Evolutionary conservation across 2,113 vertebrate species (phyloP).

Genomic region (Chauna torquata): DNA sequence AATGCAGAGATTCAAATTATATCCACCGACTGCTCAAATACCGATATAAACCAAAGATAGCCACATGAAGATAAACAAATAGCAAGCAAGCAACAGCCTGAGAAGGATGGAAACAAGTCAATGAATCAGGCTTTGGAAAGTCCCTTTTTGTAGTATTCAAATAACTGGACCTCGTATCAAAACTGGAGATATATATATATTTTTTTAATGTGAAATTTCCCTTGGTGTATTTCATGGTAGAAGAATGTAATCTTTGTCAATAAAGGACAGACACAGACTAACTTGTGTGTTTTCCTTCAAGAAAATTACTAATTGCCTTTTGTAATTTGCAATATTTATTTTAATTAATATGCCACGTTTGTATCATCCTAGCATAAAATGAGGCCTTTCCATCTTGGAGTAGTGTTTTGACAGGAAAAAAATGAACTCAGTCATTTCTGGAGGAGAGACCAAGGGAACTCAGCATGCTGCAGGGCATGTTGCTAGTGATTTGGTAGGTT

Average conservation of each 20-base stretch:
- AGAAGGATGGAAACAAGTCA: not conserved
- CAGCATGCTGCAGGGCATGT: not conserved
- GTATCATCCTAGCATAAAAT: not conserved
- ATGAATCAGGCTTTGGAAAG: not conserved
- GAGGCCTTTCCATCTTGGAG: not conserved
- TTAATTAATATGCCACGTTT: not conserved
- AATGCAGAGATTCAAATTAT: not conserved
- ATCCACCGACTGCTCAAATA: not conserved
- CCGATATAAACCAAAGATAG: not conserved
- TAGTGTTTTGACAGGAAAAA: not conserved
- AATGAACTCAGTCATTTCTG: not conserved
- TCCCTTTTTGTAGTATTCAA: not conserved
- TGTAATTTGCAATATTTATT: not conserved
- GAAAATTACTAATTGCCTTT: not conserved
- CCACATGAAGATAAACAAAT: not conserved
- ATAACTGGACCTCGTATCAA: not conserved
- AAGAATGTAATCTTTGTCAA: not conserved
- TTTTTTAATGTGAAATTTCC: not conserved
- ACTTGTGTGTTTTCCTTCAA: not conserved
- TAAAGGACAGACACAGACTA: not conserved
- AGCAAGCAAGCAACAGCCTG: not conserved
- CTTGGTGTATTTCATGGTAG: not conserved
- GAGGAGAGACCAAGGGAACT: not conserved
- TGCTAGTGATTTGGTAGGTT: not conserved
- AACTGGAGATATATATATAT: not conserved